These are phyloP conservation scores for Aphodius sticticus DNA, from an alignment of 2,888 invertebrate species.

Conservation along the genomic window DNA sequence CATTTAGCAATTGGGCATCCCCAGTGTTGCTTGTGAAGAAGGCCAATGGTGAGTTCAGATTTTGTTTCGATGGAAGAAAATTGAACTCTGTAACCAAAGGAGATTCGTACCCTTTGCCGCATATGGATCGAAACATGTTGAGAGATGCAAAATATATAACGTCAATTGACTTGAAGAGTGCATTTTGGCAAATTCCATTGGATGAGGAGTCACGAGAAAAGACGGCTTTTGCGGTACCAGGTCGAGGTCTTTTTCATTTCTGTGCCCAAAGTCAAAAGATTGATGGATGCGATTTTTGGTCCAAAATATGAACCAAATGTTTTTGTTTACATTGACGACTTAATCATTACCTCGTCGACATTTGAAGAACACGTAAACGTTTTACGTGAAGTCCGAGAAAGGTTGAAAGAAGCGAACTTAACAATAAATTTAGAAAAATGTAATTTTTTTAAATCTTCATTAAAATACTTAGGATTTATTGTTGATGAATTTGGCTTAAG, in stretches of 20 bases:
- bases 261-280: constrained; percentile 39
- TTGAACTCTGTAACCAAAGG: constrained; percentile 45
- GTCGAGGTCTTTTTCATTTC: constrained; percentile 46
- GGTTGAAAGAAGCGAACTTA: constrained; percentile 39
- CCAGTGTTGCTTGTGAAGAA: constrained; percentile 46
- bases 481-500: constrained; percentile 43
- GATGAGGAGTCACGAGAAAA: constrained; percentile 38
- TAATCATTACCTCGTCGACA: constrained; percentile 38
- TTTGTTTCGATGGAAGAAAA: constrained; percentile 43
- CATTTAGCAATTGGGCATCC: constrained; percentile 41
- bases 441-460: constrained; percentile 42
- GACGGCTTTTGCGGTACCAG: constrained; percentile 49
- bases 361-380: constrained; percentile 39
- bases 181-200: constrained; percentile 47
- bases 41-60: constrained; percentile 39
- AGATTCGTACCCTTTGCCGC: constrained; percentile 46
- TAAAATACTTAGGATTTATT: constrained; percentile 46
- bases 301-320: constrained; percentile 25
- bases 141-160: constrained; percentile 42
- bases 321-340: no score
- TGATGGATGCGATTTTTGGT: constrained; percentile 38
- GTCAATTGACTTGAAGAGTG: constrained; percentile 42
- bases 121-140: constrained; percentile 41
- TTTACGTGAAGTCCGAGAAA: constrained; percentile 37
- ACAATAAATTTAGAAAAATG: constrained; percentile 46